Base-by-base conservation (phyloP, 2,888 invertebrate species). In the Tenthredo livida region DNA sequence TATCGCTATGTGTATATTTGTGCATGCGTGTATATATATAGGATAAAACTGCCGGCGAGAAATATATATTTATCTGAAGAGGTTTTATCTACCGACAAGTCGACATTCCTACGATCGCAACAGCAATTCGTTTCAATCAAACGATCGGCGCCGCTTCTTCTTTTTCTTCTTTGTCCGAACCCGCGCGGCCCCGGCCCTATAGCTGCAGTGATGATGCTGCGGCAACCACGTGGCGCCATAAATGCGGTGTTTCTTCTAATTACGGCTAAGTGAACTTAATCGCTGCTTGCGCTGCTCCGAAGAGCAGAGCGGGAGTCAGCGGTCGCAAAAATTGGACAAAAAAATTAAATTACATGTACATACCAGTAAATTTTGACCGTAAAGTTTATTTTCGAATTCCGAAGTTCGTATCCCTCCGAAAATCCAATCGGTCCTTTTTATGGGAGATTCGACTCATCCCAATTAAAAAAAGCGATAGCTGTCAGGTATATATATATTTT, bases 181-280 rank as follows among this genome's bases (percentile, higher is more conserved):
- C 29, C 72, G 70, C 65, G 12, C 67, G 5, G 67, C 7, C 17
- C 33, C 12, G 67, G 67, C 33, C 17, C 67, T 67, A 67, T 67
- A 67, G 21, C 10, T 37, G 37, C n/a, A n/a, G n/a, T 7, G 61
- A n/a, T 2, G 29, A 21, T 47, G 25, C n/a, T 61, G 65, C 40
- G 37, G 25, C 25, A 50, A 50, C 73, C 72, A 29, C 73, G 87
- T 87, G 89, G 88, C 89, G 88, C 87, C 87, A 87, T 84, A 85
- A 25, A 21, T 87, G 86, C 87, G 87, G 86, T 87, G 87, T 89
- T 88, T 88, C 89, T 88, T 88, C 89, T 90, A 91, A 90, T 91
- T 90, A 91, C 86, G 86, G 85, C 88, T 90, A 91, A 90, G 89
- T 89, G 89, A 87, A 87, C 87, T 86, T 88, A 88, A 90, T 87